Conservation (phyloP, 2,113 vertebrate species). For the Amblyopsis rosae region DNA sequence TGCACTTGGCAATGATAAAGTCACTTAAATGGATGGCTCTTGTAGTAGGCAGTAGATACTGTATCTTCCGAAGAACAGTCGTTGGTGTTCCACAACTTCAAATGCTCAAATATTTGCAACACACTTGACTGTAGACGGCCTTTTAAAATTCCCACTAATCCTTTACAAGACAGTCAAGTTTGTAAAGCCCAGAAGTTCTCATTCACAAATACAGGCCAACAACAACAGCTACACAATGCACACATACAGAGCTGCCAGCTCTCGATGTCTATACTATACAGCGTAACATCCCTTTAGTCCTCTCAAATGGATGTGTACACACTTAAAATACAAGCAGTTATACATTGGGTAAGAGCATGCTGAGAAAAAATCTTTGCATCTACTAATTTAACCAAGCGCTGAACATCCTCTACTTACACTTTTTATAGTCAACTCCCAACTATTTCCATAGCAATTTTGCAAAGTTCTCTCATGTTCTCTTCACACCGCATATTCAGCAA, state of each 20-base stretch:
- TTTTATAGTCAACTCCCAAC: conserved; percentile 24
- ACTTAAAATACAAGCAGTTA: conserved; percentile 22
- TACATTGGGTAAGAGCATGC: conserved; percentile 37
- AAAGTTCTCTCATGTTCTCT: conserved; percentile 39
- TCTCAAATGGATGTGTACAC: conserved; percentile 4
- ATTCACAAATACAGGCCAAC: no score
- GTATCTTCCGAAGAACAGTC: conserved; percentile 49
- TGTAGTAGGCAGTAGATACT: conserved; percentile 43
- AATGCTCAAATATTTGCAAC: conserved; percentile 15
- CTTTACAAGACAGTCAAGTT: no score
- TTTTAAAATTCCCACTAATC: no score
- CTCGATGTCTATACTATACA: conserved; percentile 22
- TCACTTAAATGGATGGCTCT: conserved; percentile 69
- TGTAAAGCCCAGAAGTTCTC: no score
- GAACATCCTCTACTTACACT: conserved; percentile 17
- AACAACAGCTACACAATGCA: no score
- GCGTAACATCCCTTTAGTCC: conserved; percentile 24
- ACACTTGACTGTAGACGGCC: no score
- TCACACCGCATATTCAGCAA: conserved; percentile 17
- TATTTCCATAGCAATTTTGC: conserved; percentile 59
- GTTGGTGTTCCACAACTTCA: conserved; percentile 40
- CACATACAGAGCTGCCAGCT: no score
- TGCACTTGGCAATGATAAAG: conserved; percentile 65
- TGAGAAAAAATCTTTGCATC: conserved; percentile 48
- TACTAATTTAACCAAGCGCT: conserved; percentile 35